Evolutionary conservation across 2,113 vertebrate species (phyloP), one percentile per base, ranked within the genome.

Genomic region (Scartelaos histophorus): DNA sequence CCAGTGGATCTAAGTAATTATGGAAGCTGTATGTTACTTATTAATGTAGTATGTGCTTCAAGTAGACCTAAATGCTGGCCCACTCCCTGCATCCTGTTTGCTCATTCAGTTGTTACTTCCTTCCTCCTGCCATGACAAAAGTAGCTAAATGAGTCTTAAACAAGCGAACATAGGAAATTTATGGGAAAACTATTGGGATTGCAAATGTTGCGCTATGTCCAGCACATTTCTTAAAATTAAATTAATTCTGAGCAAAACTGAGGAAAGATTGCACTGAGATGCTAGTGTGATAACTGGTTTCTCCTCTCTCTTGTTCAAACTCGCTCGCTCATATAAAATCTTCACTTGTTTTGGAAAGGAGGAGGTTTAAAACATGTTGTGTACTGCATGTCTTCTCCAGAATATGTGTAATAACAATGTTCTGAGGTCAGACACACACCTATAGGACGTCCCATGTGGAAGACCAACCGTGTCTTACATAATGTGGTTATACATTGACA

Each of bases 51-150:
- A 35, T 57, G 69, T 72, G 62, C 76, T 84, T 91, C 81, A 81
- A 89, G 77, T 84, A 46, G 51, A 68, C 71, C 68, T 79, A 61
- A 51, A 72, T 67, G 54, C 69, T 3, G 57, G 80, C 76, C 79
- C 47, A 12, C 82, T 85, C 78, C 66, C 79, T 84, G 82, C 87
- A 87, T 92, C 90, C 90, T 90, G 90, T 92, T 91, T 89, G 89
- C 83, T 86, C 80, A 71, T 85, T 81, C 73, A 66, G 70, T 75
- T 88, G 80, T 86, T 78, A 85, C 82, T 88, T 88, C 89, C 90
- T 87, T 80, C 88, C 86, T 83, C 43, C 49, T 29, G 56, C 34
- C 61, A 73, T 82, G 78, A 86, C 80, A 79, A 83, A 83, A 77
- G 80, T 77, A 72, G 19, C 64, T 71, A 69, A 58, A n/a, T 84